phyloP scores from a whole-genome alignment of 1,140 invertebrate genomes.

The Nixonia krombeini region DNA sequence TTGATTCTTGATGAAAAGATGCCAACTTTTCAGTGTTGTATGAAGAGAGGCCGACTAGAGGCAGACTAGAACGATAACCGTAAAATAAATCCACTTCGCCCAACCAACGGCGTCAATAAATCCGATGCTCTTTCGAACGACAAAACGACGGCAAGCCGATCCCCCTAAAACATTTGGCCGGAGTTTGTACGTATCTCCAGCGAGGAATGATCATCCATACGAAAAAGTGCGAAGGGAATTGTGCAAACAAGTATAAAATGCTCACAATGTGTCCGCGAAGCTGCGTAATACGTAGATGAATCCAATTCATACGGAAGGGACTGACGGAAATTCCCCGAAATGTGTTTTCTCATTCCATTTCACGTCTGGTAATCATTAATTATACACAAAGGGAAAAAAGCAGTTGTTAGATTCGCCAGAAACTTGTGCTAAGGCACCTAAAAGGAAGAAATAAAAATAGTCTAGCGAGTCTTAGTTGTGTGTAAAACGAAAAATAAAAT shows the following conservation, averaged over 20 bases:
- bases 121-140: slow-evolving; percentile 64
- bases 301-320: slow-evolving; percentile 15
- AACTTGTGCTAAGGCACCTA: too few species aligned
- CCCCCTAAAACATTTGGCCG: slow-evolving; percentile 54
- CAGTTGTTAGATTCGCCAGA: too few species aligned
- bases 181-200: slow-evolving; percentile 19
- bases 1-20: not conserved
- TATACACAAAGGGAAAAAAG: too few species aligned
- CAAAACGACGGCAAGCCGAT: slow-evolving; percentile 54
- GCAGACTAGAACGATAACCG: slow-evolving; percentile 36
- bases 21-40: not conserved
- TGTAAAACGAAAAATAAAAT: too few species aligned
- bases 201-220: slow-evolving; percentile 19
- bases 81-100: slow-evolving; percentile 61
- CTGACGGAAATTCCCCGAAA: not conserved
- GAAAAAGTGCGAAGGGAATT: slow-evolving; percentile 60
- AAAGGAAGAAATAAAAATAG: too few species aligned
- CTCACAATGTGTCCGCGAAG: slow-evolving; percentile 66
- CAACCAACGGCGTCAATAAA: slow-evolving; percentile 66
- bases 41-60: slow-evolving; percentile 9
- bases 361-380: too few species aligned
- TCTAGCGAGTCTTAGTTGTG: too few species aligned
- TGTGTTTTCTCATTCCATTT: not conserved
- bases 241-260: slow-evolving; percentile 72
- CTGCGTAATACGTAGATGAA: slow-evolving; percentile 60